Evolutionary conservation across 2,888 invertebrate species (phyloP).

Genomic region (Himalopsyche anomala): DNA sequence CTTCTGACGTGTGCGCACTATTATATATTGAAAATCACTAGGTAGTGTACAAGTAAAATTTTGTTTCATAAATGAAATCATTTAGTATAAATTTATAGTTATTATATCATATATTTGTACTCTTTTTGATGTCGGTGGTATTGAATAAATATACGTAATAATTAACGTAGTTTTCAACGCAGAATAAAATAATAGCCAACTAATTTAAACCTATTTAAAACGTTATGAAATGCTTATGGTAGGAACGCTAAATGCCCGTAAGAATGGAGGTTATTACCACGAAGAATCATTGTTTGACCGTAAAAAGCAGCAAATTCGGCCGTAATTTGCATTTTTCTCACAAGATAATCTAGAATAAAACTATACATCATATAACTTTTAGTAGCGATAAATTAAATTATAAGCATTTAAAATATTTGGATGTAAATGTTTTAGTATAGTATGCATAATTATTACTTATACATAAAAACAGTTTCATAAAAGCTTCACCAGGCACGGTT

Average conservation of each 20-base stretch:
- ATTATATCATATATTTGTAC: no score
- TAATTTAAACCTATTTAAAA: constrained; percentile 1
- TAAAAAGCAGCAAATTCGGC: constrained; percentile 1
- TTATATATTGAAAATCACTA: no score
- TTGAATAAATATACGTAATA: neutral
- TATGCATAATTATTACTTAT: neutral
- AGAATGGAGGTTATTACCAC: constrained; percentile 3
- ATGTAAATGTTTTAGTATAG: neutral
- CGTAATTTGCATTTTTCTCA: constrained; percentile 22
- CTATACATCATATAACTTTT: constrained; percentile 20
- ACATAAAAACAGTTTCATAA: no score
- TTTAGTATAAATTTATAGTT: no score
- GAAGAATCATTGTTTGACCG: neutral
- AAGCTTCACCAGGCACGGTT: no score
- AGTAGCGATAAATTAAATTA: constrained; percentile 10
- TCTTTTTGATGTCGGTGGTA: neutral
- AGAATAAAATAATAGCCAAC: constrained; percentile 3
- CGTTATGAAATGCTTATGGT: neutral
- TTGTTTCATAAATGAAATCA: no score
- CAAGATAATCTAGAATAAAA: constrained; percentile 11
- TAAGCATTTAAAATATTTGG: neutral
- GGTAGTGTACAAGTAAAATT: no score
- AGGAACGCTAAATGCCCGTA: neutral
- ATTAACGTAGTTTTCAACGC: constrained; percentile 37
- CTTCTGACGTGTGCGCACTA: no score